Base-by-base conservation (phyloP, 2,113 vertebrate genomes). In the Cryptotis parvus region DNA sequence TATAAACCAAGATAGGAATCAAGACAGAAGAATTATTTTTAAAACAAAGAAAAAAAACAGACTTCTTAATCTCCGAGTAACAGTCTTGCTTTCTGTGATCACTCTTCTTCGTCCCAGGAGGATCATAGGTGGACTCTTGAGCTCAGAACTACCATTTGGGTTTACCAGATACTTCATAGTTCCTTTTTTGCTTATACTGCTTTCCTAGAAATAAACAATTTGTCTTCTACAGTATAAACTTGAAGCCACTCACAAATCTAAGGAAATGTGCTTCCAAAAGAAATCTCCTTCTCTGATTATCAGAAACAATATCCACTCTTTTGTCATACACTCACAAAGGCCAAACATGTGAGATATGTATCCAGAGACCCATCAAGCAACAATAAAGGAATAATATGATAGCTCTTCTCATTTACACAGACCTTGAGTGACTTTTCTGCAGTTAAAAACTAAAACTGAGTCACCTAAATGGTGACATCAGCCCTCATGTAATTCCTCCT, bases 1-100 rank as follows among this genome's bases (percentile, higher is more conserved):
- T 88, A 11, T 83, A 93, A 26, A 85, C 31, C 12, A 79, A 94
- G 12, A 79, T n/a, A 79, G 49, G 26, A 90, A 77, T 84, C 27
- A 72, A 89, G 86, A 87, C 37, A n/a, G 39, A 80, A 79, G 39
- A 15, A 87, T 15, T 20, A 7, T 45, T 45, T 45, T 45, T 7
- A 49, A 49, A 49, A 49, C 10, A 49, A n/a, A n/a, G n/a, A 75
- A 84, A 39, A 45, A 73, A 68, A n/a, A 68, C 63, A 69, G 49
- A 91, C 85, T 70, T 6, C 35, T 37, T 27, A 1, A 7, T 27
- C 1, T 6, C 49, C 75, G 14, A 61, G 31, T n/a, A 45, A 4
- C 37, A 77, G 4, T 3, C 15, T 1, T 78, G 39, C 9, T 87
- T 72, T 58, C 12, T 10, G 0, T 0, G 63, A 39, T 22, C 52